These are phyloP conservation scores for Andrena minutula DNA, from an alignment of 2,888 invertebrate species.

Conservation along the genomic window DNA sequence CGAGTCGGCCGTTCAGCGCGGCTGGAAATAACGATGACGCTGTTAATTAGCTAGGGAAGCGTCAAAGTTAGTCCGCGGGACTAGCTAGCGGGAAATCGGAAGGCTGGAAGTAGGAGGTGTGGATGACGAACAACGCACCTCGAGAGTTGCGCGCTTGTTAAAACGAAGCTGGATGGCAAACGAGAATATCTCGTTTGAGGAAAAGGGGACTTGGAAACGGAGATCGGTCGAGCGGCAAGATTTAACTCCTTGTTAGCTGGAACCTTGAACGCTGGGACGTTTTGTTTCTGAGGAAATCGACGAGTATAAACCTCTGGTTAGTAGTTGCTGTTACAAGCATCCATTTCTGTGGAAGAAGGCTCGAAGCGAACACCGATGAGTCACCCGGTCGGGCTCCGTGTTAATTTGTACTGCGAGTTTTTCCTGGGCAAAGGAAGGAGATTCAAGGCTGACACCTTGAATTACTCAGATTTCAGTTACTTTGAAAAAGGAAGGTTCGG, in stretches of 20 bases:
- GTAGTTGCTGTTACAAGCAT: background rate
- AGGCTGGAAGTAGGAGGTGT: conserved; percentile 14
- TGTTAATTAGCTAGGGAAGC: conserved; percentile 49
- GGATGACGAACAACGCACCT: conserved; percentile 27
- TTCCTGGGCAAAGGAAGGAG: background rate
- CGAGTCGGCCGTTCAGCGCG: conserved; percentile 30
- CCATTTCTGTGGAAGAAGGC: background rate
- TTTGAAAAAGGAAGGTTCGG: background rate
- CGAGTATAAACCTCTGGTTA: background rate
- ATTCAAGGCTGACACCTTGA: too few species aligned
- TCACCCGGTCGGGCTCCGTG: background rate
- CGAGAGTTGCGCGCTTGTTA: conserved; percentile 22
- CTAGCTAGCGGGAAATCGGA: conserved; percentile 26
- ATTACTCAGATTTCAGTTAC: background rate
- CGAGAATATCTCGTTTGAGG: conserved; percentile 37
- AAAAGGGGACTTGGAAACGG: conserved; percentile 5
- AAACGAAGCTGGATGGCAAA: background rate
- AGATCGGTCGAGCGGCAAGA: conserved; percentile 15
- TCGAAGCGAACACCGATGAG: background rate
- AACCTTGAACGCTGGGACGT: background rate
- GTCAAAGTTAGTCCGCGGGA: background rate
- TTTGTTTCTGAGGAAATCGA: background rate
- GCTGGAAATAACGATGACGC: conserved; percentile 50
- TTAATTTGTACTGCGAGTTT: background rate
- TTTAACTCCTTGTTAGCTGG: conserved; percentile 34